Evolutionary conservation across 1,140 invertebrate species (phyloP), one percentile per base, ranked within the genome.

Genomic region (Batillaria attramentaria): DNA sequence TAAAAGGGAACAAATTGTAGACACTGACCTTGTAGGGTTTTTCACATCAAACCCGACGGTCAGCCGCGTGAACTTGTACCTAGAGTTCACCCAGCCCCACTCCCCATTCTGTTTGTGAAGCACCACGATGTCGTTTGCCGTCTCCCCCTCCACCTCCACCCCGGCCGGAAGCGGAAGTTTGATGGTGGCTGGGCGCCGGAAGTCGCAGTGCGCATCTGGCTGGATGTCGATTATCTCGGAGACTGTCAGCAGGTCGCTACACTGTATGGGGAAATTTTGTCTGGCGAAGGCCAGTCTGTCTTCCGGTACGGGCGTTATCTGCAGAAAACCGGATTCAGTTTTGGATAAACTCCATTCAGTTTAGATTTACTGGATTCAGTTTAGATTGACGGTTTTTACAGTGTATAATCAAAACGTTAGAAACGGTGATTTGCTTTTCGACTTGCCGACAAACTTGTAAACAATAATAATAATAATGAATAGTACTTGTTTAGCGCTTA

Each of bases 31-130:
- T 54, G 83, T 78, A 24, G 90, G 75, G 33, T 77, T 77, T 81
- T 87, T 90, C 13, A 88, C 85, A 60, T 90, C 89, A 80, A 87
- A 89, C 0, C 85, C 83, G 6, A 90, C 87, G 0, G 86, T 87
- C 0, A 80, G 85, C 54, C 84, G 80, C 24, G 87, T 87, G 77
- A 90, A 89, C 77, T 89, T 89, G 60, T 87, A 85, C 39, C 79
- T 77, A 10, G 78, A 81, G 4, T 90, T 87, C 2, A 90, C 69
- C 2, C 87, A 33, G 20, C 83, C 77, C 90, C 90, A 91, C 2
- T 81, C 83, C 3, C 73, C 77, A 5, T 78, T 73, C 0, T 78
- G 81, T 78, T 88, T 88, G 74, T 83, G 77, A 28, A 90, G 76
- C 18, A 90, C 86, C 4, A 78, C 86, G n/a, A 89, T 84, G 24